Base-by-base conservation (phyloP, 2,113 vertebrate genomes). In the Xiphias gladius region DNA sequence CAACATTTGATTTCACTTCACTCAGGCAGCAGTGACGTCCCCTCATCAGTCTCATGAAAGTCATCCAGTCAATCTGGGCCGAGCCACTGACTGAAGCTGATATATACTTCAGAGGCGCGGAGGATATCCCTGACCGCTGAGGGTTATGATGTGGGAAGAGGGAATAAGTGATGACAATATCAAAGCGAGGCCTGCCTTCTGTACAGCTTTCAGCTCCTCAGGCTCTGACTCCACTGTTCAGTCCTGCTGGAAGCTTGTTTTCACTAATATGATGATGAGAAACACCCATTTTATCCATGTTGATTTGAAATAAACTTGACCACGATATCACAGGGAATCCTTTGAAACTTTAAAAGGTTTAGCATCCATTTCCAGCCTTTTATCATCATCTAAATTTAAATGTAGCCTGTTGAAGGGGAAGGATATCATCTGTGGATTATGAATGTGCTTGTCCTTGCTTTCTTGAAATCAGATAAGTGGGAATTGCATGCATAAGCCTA, bases 91-190 rank as follows among this genome's bases (percentile, higher is more conserved):
- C 80, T 76, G 87, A 76, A 68, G 74, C 73, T 82, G 80, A 83
- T 79, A 76, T 32, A 76, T 28, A 79, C 87, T 86, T 89, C 83
- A 84, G 78, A 88, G 67, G 76, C 19, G 14, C 24, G 39, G 71
- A 73, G 85, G 77, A 78, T 61, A 80, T 63, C 79, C 24, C 85
- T 41, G 22, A 80, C 89, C 1, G 72, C 80, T 76, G 70, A 62
- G 78, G 65, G 65, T 79, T 88, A 26, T 84, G 83, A 87, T 84
- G 80, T 65, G 37, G 68, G 52, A 68, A 88, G 85, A 80, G 79
- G 87, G 83, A 89, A 89, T 86, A 83, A 89, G 84, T 80, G 83
- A 86, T 82, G 83, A 66, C n/a, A 46, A 69, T 75, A 89, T 90
- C 85, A 90, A 90, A 90, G 85, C 32, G 62, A 79, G 74, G 48